phyloP scores from a whole-genome alignment of 2,888 invertebrate species.

The Erpobdella octoculata region DNA sequence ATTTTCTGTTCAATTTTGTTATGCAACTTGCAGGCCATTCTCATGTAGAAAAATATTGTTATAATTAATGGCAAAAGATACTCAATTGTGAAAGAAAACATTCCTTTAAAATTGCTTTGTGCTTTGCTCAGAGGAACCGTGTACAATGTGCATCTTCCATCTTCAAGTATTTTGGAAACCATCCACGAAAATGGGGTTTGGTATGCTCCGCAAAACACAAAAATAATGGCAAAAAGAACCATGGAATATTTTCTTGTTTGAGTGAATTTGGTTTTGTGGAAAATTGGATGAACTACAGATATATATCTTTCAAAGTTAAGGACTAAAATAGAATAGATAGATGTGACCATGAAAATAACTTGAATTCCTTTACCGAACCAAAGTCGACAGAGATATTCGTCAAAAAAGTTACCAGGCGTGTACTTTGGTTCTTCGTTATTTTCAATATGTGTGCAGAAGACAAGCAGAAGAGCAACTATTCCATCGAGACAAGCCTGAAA shows the following conservation, averaged over 20 bases:
- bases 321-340: slow-evolving; percentile 34
- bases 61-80: slow-evolving; percentile 34
- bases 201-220: slow-evolving; percentile 29
- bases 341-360: slow-evolving; percentile 32
- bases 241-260: slow-evolving; percentile 16
- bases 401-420: slow-evolving; percentile 8
- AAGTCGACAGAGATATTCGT: slow-evolving; percentile 31
- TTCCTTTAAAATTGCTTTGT: slow-evolving; percentile 18
- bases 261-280: slow-evolving; percentile 33
- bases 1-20: neutral
- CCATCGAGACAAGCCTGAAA: slow-evolving; percentile 26
- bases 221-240: slow-evolving; percentile 20
- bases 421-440: slow-evolving; percentile 5
- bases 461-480: slow-evolving; percentile 27
- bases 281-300: slow-evolving; percentile 35
- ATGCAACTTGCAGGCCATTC: neutral
- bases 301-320: slow-evolving; percentile 34
- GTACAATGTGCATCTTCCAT: slow-evolving; percentile 32
- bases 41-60: slow-evolving; percentile 13
- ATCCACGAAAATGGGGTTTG: slow-evolving; percentile 22
- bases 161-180: slow-evolving; percentile 11
- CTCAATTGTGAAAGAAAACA: slow-evolving; percentile 31
- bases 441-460: slow-evolving; percentile 19
- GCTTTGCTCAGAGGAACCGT: slow-evolving; percentile 26
- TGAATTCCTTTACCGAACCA: slow-evolving; percentile 34